phyloP scores from a whole-genome alignment of 2,797 vertebrate species.

The Halcyon smyrnensis region DNA sequence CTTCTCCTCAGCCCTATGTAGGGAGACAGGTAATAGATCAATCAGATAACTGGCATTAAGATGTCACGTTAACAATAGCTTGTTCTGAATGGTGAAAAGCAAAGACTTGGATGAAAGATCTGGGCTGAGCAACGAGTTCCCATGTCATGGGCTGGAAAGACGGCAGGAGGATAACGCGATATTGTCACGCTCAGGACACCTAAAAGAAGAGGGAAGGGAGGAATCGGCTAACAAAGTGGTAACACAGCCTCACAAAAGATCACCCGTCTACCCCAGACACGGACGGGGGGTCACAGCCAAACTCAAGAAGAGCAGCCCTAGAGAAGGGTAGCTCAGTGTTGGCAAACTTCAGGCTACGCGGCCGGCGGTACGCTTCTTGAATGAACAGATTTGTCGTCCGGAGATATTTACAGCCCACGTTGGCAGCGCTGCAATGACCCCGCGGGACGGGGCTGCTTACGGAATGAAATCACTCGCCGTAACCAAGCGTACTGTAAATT shows the following conservation, averaged over 20 bases:
- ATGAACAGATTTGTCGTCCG: slow-evolving; percentile 20
- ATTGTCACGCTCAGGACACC: accelerated
- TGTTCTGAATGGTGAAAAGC: not conserved
- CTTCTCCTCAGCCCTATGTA: not conserved
- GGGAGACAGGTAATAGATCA: slow-evolving; percentile 26
- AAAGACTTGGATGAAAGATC: not conserved
- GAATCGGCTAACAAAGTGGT: not conserved
- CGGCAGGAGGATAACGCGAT: not conserved
- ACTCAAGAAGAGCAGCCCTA: not conserved
- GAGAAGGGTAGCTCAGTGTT: not conserved
- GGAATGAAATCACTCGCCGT: slow-evolving; percentile 2
- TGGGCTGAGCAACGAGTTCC: not conserved
- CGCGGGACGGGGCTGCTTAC: not conserved
- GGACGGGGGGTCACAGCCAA: not conserved
- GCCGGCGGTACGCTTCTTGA: not conserved
- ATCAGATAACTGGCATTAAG: slow-evolving; percentile 50
- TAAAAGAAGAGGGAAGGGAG: not conserved
- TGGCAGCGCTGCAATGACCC: slow-evolving; percentile 31
- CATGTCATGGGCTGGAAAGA: not conserved
- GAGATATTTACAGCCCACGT: slow-evolving; percentile 23
- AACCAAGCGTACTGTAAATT: slow-evolving; percentile 50
- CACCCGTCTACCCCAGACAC: not conserved
- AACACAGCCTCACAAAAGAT: not conserved
- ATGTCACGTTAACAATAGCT: slow-evolving; percentile 4
- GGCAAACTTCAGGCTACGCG: not conserved